Conservation (phyloP, 2,113 vertebrate genomes). For the Pedetes capensis region DNA sequence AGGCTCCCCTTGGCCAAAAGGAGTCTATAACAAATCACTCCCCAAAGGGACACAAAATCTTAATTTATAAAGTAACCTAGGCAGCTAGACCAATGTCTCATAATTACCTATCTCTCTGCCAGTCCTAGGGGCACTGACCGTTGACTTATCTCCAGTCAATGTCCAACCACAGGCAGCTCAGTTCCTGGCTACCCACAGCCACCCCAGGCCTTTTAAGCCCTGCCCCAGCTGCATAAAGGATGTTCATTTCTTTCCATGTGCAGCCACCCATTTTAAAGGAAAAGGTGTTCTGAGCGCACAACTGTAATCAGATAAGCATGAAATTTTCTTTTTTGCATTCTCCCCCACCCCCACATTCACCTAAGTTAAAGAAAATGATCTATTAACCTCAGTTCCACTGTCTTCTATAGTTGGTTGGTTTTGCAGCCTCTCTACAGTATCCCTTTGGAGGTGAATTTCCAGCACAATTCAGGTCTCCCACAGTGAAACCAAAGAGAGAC, state of each 20-base stretch:
- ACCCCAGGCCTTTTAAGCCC: background rate
- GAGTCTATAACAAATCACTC: background rate
- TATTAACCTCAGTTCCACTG: background rate
- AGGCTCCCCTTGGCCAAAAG: background rate
- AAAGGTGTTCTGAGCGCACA: background rate
- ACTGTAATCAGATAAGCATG: background rate
- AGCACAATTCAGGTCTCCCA: background rate
- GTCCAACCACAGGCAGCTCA: background rate
- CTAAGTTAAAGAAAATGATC: constrained; percentile 19
- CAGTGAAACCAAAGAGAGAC: background rate
- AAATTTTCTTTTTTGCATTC: background rate
- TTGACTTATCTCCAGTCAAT: background rate
- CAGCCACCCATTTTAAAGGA: background rate
- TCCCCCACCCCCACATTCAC: background rate
- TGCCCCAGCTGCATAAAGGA: background rate
- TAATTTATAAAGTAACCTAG: background rate
- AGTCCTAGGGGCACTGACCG: background rate
- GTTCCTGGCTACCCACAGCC: background rate
- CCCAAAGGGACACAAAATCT: background rate
- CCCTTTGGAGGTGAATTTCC: background rate
- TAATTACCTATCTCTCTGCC: background rate
- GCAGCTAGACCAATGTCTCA: background rate
- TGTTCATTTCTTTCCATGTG: background rate
- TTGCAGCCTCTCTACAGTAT: background rate
- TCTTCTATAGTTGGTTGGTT: background rate